A percentile compares a stretch with the other conserved stretches of the same genome.
Conservation (phyloP, 2,888 invertebrate species). For the Xestoiulus laeticollis region DNA sequence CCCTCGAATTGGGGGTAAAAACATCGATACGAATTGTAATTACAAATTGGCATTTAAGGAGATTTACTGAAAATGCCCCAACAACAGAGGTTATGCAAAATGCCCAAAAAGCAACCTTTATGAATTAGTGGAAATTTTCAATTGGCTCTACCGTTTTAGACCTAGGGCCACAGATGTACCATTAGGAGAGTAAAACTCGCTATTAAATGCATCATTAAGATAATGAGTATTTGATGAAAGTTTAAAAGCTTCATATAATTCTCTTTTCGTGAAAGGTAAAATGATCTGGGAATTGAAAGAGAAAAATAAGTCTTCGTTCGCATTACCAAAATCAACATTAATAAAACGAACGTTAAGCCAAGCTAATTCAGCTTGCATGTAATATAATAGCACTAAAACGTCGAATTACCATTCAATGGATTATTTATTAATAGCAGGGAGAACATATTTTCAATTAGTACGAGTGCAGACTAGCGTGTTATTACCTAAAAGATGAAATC, state of each 20-base stretch:
- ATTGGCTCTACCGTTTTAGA: background rate
- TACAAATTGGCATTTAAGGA: background rate
- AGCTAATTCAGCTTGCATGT: background rate
- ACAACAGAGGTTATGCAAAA: constrained; percentile 18
- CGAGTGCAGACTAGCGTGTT: background rate
- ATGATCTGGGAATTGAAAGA: background rate
- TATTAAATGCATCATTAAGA: constrained; percentile 31
- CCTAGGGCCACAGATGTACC: background rate
- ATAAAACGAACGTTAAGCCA: constrained; percentile 14
- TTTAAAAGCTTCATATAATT: background rate
- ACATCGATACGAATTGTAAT: background rate
- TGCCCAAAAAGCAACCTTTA: too few species aligned
- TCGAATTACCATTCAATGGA: constrained; percentile 13
- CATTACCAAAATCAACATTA: constrained; percentile 37
- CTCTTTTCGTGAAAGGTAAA: constrained; percentile 10
- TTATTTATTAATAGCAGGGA: background rate
- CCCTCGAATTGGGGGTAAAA: background rate
- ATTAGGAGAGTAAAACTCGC: background rate
- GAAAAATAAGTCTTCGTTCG: constrained; percentile 14
- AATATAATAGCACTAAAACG: constrained; percentile 29
- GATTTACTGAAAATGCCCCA: background rate
- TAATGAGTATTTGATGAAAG: constrained; percentile 28
- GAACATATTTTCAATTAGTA: constrained; percentile 12
- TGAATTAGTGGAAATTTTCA: background rate
- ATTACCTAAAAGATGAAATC: background rate